Percentiles rank a stretch among this genome's conserved stretches.
phyloP scores from a whole-genome alignment of 1,140 invertebrate species.

The Drosophila erecta region DNA sequence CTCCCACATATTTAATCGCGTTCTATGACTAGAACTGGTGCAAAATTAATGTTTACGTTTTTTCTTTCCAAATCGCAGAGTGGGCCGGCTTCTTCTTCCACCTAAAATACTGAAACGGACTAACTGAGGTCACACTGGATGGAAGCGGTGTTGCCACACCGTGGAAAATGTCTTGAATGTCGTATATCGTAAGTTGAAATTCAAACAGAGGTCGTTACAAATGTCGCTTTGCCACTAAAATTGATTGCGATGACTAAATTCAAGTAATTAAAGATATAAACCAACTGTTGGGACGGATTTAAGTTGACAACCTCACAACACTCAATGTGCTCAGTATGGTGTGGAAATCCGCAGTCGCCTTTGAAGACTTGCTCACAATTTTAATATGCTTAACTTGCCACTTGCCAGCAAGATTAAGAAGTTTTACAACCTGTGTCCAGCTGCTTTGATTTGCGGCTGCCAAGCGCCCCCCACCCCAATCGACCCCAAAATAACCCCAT shows the following conservation, averaged over 20 bases:
- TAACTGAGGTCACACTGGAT: not conserved
- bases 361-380: not conserved
- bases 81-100: too few species aligned
- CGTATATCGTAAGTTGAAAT: not conserved
- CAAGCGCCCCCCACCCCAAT: constrained; percentile 7
- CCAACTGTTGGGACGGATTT: not conserved
- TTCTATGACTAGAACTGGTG: not conserved
- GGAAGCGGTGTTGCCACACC: not conserved
- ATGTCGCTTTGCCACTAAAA: not conserved
- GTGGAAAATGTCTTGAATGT: not conserved
- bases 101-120: too few species aligned
- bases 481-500: constrained; percentile 42
- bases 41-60: not conserved
- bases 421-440: constrained; percentile 62
- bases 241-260: too few species aligned
- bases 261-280: too few species aligned
- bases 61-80: too few species aligned
- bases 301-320: too few species aligned
- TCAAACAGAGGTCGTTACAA: not conserved
- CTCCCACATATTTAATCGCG: constrained; percentile 58
- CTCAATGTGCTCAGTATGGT: not conserved
- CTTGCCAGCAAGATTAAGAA: constrained; percentile 27
- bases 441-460: constrained; percentile 44
- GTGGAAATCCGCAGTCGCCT: too few species aligned
- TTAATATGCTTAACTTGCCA: constrained; percentile 52